Percentiles rank a stretch among this genome's conserved stretches.
These are phyloP conservation scores for Chalcis sispes DNA, from an alignment of 2,888 invertebrate genomes.

Conservation along the genomic window DNA sequence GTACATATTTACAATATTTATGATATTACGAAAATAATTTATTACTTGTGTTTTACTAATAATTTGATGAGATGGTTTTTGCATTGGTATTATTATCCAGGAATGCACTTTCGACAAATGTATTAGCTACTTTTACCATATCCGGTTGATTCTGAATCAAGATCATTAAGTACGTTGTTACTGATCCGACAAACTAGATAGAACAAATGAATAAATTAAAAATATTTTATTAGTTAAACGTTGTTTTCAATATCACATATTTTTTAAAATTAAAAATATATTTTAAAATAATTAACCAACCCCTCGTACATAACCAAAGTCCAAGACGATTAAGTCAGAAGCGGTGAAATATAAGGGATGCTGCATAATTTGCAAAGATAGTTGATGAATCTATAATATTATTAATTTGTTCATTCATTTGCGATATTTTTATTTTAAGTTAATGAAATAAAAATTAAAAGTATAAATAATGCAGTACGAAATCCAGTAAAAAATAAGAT, in stretches of 20 bases:
- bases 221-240: constrained; percentile 4
- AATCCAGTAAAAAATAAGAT: no score
- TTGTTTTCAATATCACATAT: background rate
- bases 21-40: background rate
- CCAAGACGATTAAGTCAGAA: constrained; percentile 58
- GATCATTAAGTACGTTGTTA: constrained; percentile 59
- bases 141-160: constrained; percentile 56
- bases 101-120: background rate
- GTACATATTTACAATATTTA: background rate
- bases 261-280: no score
- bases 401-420: background rate
- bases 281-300: constrained; percentile 45
- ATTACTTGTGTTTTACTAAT: background rate
- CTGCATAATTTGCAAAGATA: constrained; percentile 61
- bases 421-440: constrained; percentile 12
- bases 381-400: constrained; percentile 55
- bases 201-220: background rate
- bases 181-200: constrained; percentile 53
- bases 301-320: constrained; percentile 55
- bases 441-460: background rate
- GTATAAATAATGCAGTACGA: background rate
- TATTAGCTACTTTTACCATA: constrained; percentile 20
- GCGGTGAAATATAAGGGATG: constrained; percentile 59
- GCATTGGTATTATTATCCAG: no score
- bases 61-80: no score